These are phyloP conservation scores for Rhinopomastus cyanomelas DNA, from an alignment of 2,113 vertebrate species.

Conservation along the genomic window DNA sequence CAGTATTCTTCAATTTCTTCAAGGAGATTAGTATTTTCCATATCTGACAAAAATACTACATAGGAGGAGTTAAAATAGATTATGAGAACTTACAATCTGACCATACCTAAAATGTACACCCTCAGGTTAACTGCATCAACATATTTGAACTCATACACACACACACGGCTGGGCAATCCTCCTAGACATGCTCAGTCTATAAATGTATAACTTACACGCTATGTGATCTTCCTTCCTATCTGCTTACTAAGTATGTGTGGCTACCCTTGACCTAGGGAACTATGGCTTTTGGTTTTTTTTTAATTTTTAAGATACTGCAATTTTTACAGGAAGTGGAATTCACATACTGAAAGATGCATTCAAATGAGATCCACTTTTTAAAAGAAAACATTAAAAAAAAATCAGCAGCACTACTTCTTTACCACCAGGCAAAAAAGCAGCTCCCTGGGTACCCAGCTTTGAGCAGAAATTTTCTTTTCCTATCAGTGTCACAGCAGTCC, in stretches of 20 bases:
- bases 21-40: not conserved
- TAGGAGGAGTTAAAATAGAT: not conserved
- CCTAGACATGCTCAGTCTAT: not conserved
- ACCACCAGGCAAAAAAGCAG: not conserved
- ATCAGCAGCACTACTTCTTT: not conserved
- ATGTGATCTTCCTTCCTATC: not conserved
- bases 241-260: not conserved
- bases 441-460: not conserved
- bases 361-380: not conserved
- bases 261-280: not conserved
- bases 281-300: rapidly evolving
- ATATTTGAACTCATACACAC: not conserved
- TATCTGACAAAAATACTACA: not conserved
- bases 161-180: not conserved
- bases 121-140: not conserved
- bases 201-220: not conserved
- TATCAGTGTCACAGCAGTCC: not conserved
- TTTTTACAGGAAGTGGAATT: not conserved
- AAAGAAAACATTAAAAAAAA: too few relatives aligned
- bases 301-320: not conserved
- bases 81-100: not conserved
- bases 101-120: not conserved
- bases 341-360: not conserved
- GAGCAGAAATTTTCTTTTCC: not conserved
- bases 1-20: not conserved